phyloP scores from a whole-genome alignment of 2,113 vertebrate genomes.

The Atherinomorus stipes region DNA sequence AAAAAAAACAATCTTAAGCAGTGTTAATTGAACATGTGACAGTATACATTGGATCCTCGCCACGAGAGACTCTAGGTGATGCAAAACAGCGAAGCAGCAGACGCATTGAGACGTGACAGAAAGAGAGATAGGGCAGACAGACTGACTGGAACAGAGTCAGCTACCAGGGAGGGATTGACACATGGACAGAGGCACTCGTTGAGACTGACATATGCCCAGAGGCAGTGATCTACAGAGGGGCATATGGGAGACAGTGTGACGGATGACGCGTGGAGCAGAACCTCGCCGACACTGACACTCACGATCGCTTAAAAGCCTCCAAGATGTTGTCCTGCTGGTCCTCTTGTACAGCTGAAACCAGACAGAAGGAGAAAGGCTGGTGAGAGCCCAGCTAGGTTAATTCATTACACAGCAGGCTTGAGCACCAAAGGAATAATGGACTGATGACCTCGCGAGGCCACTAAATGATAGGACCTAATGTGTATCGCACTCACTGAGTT shows the following conservation, averaged over 20 bases:
- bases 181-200: constrained; percentile 28
- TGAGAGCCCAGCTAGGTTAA: constrained; percentile 50
- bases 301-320: constrained; percentile 89
- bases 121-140: constrained; percentile 40
- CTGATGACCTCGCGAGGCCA: constrained; percentile 59
- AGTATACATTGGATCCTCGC: constrained; percentile 31
- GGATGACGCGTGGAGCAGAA: constrained; percentile 54
- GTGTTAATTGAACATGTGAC: constrained; percentile 22
- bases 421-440: constrained; percentile 55
- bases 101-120: constrained; percentile 55
- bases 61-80: constrained; percentile 50
- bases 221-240: constrained; percentile 56
- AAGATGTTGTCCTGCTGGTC: constrained; percentile 82
- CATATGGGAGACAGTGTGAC: constrained; percentile 54
- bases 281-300: constrained; percentile 73
- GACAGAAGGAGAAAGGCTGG: constrained; percentile 47
- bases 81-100: constrained; percentile 41
- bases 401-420: constrained; percentile 47
- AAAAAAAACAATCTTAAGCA: constrained; percentile 6
- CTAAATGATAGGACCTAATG: constrained; percentile 70
- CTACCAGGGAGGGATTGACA: constrained; percentile 42
- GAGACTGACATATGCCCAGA: constrained; percentile 67
- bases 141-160: constrained; percentile 45
- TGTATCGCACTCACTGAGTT: constrained; percentile 55
- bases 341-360: constrained; percentile 80